A percentile compares a stretch with the other conserved stretches of the same genome.
Conservation (phyloP, 2,797 vertebrate species). For the Galaxias olidus region DNA sequence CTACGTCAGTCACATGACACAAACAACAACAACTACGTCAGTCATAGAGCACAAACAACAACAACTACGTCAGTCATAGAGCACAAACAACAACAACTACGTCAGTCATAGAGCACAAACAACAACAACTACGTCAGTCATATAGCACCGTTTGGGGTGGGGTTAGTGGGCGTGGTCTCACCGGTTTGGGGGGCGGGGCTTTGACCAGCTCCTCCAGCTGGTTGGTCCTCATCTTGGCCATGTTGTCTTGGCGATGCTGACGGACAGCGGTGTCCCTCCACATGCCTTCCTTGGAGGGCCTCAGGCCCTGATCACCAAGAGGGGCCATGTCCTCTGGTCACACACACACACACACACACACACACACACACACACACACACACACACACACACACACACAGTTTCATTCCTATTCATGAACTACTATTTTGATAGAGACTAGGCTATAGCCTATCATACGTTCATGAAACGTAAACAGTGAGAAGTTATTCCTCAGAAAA, state of each 20-base stretch:
- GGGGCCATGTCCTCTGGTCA: conserved; percentile 66
- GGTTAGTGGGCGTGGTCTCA: too few relatives aligned
- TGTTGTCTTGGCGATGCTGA: conserved; percentile 74
- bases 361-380: conserved; percentile 2
- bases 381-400: conserved; percentile 6
- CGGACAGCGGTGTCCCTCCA: conserved; percentile 78
- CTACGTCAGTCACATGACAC: too few relatives aligned
- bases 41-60: too few relatives aligned
- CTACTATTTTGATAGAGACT: too few relatives aligned
- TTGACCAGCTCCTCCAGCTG: conserved; percentile 73
- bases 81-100: too few relatives aligned
- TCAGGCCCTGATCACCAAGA: conserved; percentile 55
- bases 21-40: too few relatives aligned
- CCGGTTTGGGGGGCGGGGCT: conserved; percentile 69
- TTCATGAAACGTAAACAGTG: too few relatives aligned
- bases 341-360: neutral
- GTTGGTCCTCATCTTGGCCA: conserved; percentile 79
- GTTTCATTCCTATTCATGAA: too few relatives aligned
- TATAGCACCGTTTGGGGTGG: neutral
- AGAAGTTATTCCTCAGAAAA: too few relatives aligned
- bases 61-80: too few relatives aligned
- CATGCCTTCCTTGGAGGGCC: conserved; percentile 67
- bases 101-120: too few relatives aligned
- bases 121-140: conserved; percentile 18
- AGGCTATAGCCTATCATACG: too few relatives aligned